Evolutionary conservation across 2,113 vertebrate species (phyloP).

Genomic region (Psilopogon haemacephalus): DNA sequence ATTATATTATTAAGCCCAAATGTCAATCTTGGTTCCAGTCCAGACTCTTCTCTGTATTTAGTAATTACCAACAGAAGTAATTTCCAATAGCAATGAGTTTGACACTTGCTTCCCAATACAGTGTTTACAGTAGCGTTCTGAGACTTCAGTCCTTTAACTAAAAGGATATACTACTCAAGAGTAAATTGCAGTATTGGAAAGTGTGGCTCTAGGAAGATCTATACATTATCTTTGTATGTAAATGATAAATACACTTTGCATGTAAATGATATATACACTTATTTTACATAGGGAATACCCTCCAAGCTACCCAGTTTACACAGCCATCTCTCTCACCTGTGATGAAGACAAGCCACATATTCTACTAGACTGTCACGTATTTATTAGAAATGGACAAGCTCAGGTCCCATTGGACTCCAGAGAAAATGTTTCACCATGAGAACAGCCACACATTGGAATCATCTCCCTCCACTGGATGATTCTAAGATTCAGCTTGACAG

Average conservation of each 20-base stretch:
- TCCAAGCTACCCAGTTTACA: background rate
- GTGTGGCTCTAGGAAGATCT: background rate
- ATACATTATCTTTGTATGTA: background rate
- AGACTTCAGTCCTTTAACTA: background rate
- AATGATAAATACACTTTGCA: rapidly evolving
- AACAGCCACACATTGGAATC: no score
- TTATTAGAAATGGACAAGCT: background rate
- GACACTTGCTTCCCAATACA: slow-evolving; percentile 7
- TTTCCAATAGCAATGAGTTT: background rate
- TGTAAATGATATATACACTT: rapidly evolving
- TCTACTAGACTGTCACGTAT: background rate
- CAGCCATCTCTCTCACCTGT: background rate
- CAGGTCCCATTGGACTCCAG: background rate
- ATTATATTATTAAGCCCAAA: slow-evolving; percentile 54
- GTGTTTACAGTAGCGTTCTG: background rate
- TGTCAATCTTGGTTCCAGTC: slow-evolving; percentile 32
- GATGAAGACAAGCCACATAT: background rate
- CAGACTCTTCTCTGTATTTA: slow-evolving; percentile 15
- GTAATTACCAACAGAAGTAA: slow-evolving; percentile 28
- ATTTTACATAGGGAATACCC: background rate
- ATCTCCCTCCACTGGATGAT: no score
- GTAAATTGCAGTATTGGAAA: background rate
- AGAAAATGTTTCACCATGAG: no score
- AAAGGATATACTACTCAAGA: background rate
- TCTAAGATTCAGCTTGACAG: no score